Evolutionary conservation across 1,140 invertebrate species (phyloP), one percentile per base, ranked within the genome.

Genomic region (Solenopsis invicta): DNA sequence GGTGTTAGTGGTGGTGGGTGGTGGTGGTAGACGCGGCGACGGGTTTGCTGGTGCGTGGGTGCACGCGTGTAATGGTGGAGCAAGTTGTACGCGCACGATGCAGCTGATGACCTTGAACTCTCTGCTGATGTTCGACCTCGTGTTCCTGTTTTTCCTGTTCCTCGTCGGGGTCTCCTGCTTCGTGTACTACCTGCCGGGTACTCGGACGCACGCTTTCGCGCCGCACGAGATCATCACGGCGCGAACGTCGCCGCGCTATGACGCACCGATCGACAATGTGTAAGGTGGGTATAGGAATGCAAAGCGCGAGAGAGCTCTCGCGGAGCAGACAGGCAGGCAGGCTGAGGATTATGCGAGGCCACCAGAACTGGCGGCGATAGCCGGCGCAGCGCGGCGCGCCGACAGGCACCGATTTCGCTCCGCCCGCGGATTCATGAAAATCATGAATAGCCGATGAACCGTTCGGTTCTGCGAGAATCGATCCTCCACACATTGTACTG

Each of bases 81-180:
- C 91, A 88, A 86, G 90, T 92, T 84, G 82, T 37, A 72, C 80
- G 69, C 90, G 87, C 93, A 96, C 93, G 92, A 98, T 98, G 97
- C 97, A 97, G 96, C 96, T 98, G 93, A 96, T 98, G 96, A 97
- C 97, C 96, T 96, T 98, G 95, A 98, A 98, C 95, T 98, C 97
- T 91, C 96, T 98, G 93, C 96, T 98, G 96, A 98, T 98, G 97
- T 98, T 98, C 96, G 97, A 98, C 95, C 96, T 98, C 93, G 97
- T 98, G 94, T 98, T 98, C 96, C 96, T 98, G 95, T 98, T 98
- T 95, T 98, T 98, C 95, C 96, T 98, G 91, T 98, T 98, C 95
- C 96, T 98, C 91, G 96, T 98, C 90, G 97, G 97, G 62, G 97
- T 98, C 82, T 97, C 97, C 85, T 98, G 97, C 92, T 95, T 98